phyloP scores from a whole-genome alignment of 1,140 invertebrate genomes.

The Pachypeltis micranthus region DNA sequence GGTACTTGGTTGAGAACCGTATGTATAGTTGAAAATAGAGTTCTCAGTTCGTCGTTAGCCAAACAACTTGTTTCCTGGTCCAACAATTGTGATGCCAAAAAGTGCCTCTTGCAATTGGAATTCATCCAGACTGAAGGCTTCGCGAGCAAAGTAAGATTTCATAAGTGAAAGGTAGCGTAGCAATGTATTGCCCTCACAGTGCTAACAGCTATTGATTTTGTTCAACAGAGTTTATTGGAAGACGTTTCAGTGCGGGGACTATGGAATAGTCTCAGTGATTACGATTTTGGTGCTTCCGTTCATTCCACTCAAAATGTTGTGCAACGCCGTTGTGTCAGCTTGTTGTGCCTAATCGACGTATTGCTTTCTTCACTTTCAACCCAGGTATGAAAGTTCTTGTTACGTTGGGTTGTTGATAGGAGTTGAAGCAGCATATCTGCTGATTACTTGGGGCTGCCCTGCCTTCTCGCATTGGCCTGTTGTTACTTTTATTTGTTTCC shows the following conservation, averaged over 20 bases:
- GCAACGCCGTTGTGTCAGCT: background rate
- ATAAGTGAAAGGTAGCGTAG: background rate
- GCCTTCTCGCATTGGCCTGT: no score
- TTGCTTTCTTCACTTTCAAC: background rate
- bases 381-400: background rate
- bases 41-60: background rate
- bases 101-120: background rate
- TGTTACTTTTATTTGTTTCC: no score
- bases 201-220: background rate
- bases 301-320: background rate
- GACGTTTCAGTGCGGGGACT: background rate
- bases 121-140: background rate
- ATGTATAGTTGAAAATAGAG: background rate
- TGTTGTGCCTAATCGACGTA: background rate
- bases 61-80: background rate
- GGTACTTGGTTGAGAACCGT: background rate
- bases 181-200: background rate
- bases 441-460: background rate
- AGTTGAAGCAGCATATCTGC: background rate
- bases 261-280: background rate
- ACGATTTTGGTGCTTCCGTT: background rate
- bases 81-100: background rate
- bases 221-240: background rate
- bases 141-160: background rate
- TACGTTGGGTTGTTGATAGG: background rate